Base-by-base conservation (phyloP, 64 coral and sea anemone species). In the Porites lutea region DNA sequence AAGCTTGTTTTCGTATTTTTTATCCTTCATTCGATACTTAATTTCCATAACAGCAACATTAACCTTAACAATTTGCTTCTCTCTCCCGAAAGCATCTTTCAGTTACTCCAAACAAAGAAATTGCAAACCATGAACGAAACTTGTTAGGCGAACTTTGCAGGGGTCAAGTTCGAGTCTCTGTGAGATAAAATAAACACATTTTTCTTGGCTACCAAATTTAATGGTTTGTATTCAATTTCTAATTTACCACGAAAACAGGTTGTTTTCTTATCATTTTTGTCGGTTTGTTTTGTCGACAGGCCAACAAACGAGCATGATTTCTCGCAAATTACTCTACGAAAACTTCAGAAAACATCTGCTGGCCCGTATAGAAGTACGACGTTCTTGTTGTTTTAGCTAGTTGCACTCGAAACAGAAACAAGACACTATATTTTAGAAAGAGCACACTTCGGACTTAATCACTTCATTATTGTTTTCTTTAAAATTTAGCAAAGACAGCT, bases 261-360 rank as follows among this genome's bases (percentile, higher is more conserved):
- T 83, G 80, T 83, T 83, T 83, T 83, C 15, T 83, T 83, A 66
- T 83, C 80, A 83, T 83, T 66, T 83, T 83, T 83, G 80, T 83
- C 80, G 80, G 80, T 65, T 83, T 83, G 44, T 83, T 83, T 66
- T 83, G 37, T 65, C 60, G 80, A 83, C 60, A 62, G 58, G 12
- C 13, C 43, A 18, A 44, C 27, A 46, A 37, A 15, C 55, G 21
- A 45, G 45, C 55, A 60, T 16, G 58, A 15, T 82, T 82, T 62
- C 59, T 82, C 27, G 79, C 23, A 82, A 82, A 82, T 82, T 82
- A 62, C 53, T 49, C 9, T 48, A 74, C 9, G 15, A 74, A 74
- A 74, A 82, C 23, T 48, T 65, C 1, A 48, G 5, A n/a, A 83
- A 49, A 83, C 60, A 66, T 83, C 45, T 83, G 80, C 13, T 48